These are phyloP conservation scores for Drosophila aff. DNA, from an alignment of 1,140 invertebrate species.

Conservation along the genomic window DNA sequence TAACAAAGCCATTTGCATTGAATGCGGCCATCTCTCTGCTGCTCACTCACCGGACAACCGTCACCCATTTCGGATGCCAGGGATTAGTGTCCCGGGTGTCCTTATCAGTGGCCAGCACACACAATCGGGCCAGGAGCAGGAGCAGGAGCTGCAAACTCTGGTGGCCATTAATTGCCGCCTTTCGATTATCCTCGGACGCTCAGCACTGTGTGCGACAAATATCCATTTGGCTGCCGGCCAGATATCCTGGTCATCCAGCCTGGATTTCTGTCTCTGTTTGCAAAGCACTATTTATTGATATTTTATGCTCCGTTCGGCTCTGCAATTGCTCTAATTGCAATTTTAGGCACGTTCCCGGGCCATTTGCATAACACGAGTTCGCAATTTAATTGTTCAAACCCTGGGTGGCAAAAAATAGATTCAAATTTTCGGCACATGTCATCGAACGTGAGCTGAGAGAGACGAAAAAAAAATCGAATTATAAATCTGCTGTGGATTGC, in stretches of 20 bases:
- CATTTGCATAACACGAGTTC: constrained; percentile 75
- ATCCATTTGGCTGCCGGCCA: constrained; percentile 27
- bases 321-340: constrained; percentile 71
- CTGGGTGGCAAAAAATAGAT: constrained; percentile 25
- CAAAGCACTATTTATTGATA: constrained; percentile 74
- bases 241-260: constrained; percentile 9
- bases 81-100: constrained; percentile 31
- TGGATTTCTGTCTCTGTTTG: constrained; percentile 36
- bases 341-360: constrained; percentile 73
- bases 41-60: constrained; percentile 3
- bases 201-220: constrained; percentile 23
- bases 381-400: constrained; percentile 62
- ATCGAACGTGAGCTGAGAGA: constrained; percentile 16
- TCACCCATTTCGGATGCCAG: constrained; percentile 14
- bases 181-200: constrained; percentile 40
- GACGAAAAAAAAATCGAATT: constrained; percentile 19
- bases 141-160: constrained; percentile 27
- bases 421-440: constrained; percentile 45
- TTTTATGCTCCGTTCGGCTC: constrained; percentile 65
- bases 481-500: constrained; percentile 51
- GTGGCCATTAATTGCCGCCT: constrained; percentile 50
- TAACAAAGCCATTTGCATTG: constrained; percentile 4
- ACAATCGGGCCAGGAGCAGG: neutral
- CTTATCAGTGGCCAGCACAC: constrained; percentile 25
- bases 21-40: neutral